phyloP scores from a whole-genome alignment of 92 coral and sea anemone species.

The Bergia sp. region DNA sequence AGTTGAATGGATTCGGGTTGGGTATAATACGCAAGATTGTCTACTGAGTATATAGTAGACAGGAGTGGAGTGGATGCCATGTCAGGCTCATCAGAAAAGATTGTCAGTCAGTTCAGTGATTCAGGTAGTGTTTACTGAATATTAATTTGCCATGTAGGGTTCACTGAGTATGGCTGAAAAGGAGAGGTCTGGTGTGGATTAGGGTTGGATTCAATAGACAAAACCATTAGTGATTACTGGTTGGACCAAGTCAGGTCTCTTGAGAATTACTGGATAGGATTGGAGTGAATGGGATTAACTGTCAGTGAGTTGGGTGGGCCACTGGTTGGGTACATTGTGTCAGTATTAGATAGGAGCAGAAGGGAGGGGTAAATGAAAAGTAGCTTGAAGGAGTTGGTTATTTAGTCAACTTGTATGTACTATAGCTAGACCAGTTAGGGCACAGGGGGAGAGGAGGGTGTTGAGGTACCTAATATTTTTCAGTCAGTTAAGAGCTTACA shows the following conservation, averaged over 20 bases:
- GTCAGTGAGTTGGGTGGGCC: not conserved
- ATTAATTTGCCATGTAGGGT: not conserved
- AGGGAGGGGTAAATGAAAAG: no score
- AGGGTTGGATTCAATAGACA: no score
- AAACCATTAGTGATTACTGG: no score
- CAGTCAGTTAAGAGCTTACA: no score
- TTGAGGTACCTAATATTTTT: no score
- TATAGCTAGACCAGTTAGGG: not conserved
- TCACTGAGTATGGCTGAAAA: not conserved
- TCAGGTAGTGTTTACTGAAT: not conserved
- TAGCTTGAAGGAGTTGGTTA: not conserved
- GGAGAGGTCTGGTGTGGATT: not conserved
- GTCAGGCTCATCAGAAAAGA: not conserved
- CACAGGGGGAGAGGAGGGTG: no score
- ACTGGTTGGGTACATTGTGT: not conserved
- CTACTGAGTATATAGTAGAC: no score
- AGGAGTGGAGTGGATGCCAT: no score
- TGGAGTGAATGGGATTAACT: not conserved
- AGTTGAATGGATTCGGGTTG: no score
- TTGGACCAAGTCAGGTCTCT: no score
- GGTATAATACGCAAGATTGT: no score
- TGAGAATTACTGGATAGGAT: not conserved
- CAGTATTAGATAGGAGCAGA: not conserved
- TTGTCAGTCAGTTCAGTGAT: not conserved
- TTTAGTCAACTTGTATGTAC: not conserved